phyloP scores from a whole-genome alignment of 2,888 invertebrate species.

The Dolichomitus sp. region DNA sequence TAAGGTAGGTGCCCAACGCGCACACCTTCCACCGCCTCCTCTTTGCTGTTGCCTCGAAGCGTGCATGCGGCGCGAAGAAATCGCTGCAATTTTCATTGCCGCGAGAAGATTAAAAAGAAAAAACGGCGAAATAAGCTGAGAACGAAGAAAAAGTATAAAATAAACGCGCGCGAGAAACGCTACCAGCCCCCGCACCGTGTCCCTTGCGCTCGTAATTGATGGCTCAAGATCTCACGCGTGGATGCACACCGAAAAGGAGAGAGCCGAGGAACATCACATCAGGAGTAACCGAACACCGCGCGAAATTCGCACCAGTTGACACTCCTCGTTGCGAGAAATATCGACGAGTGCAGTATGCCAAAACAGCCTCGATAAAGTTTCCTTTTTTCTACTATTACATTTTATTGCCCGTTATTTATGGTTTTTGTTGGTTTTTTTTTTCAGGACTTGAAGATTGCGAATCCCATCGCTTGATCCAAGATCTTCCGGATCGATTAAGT shows the following conservation, averaged over 20 bases:
- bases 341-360: slow-evolving; percentile 36
- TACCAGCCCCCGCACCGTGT: slow-evolving; percentile 46
- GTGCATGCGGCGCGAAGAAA: slow-evolving; percentile 18
- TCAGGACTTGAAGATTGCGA: neutral
- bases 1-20: slow-evolving; percentile 25
- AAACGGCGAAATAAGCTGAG: slow-evolving; percentile 27
- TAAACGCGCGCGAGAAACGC: slow-evolving; percentile 54
- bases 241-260: slow-evolving; percentile 26
- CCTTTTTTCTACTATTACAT: slow-evolving; percentile 22
- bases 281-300: slow-evolving; percentile 62
- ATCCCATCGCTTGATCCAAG: slow-evolving; percentile 55
- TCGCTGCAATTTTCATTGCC: slow-evolving; percentile 36
- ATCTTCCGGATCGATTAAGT: slow-evolving; percentile 58
- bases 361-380: slow-evolving; percentile 43
- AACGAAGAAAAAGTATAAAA: slow-evolving; percentile 41
- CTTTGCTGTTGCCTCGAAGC: slow-evolving; percentile 46
- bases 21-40: slow-evolving; percentile 21
- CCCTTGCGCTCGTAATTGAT: slow-evolving; percentile 49
- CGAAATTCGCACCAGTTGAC: slow-evolving; percentile 45
- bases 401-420: slow-evolving; percentile 32
- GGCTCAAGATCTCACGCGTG: slow-evolving; percentile 37
- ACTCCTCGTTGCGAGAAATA: slow-evolving; percentile 39
- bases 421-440: slow-evolving; percentile 20
- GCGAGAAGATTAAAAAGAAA: slow-evolving; percentile 47
- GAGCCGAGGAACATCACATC: slow-evolving; percentile 35